Conservation (phyloP, 2,113 vertebrate species). For the Paedocypris sp. region DNA sequence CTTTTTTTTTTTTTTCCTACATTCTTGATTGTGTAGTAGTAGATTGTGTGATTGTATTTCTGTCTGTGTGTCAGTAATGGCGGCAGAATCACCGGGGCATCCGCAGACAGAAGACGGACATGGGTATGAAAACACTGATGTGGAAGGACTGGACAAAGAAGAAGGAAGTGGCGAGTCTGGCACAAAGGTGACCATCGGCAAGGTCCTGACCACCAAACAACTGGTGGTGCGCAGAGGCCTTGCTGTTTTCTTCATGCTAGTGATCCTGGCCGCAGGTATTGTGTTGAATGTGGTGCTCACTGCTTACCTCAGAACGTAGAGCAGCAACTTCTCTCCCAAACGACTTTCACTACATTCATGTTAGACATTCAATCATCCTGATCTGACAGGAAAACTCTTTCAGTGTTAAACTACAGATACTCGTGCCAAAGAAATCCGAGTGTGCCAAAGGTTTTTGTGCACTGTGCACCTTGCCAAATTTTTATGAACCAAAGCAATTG, state of each 20-base stretch:
- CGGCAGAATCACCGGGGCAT: not conserved
- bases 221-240: conserved; percentile 49
- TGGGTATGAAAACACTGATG: not conserved
- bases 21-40: too few species aligned
- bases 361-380: too few species aligned
- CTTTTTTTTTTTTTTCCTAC: too few species aligned
- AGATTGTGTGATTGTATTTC: too few species aligned
- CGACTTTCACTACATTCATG: too few species aligned
- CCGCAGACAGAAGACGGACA: not conserved
- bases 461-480: too few species aligned
- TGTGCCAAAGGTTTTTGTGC: too few species aligned
- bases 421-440: too few species aligned
- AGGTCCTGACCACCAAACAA: conserved; percentile 42
- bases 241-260: conserved; percentile 44
- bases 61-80: not conserved
- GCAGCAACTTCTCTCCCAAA: not conserved
- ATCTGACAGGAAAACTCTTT: too few species aligned
- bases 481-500: too few species aligned
- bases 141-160: conserved; percentile 9
- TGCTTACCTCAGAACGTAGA: conserved; percentile 29
- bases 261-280: conserved; percentile 48
- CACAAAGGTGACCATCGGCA: conserved; percentile 25
- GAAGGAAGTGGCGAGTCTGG: not conserved
- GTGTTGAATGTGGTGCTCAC: conserved; percentile 44
- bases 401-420: too few species aligned